These are phyloP conservation scores for Callimorpha dominula DNA, from an alignment of 2,888 invertebrate species.

Conservation along the genomic window DNA sequence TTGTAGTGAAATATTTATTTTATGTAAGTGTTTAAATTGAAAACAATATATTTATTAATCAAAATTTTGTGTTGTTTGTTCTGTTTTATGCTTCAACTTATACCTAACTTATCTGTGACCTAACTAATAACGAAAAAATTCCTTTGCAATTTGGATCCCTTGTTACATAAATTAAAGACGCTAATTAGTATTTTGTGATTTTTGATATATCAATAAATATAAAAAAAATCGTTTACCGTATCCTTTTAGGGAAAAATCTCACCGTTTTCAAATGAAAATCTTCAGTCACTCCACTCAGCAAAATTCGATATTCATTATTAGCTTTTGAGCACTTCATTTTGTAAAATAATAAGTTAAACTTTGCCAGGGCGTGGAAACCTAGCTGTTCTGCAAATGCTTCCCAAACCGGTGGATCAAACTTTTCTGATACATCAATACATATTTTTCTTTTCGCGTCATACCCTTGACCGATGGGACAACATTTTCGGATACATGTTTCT, in stretches of 20 bases:
- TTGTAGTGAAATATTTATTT: background rate
- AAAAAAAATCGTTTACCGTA: background rate
- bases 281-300: background rate
- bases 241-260: background rate
- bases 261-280: constrained; percentile 17
- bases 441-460: constrained; percentile 32
- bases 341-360: constrained; percentile 2
- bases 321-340: constrained; percentile 11
- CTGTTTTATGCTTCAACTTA: background rate
- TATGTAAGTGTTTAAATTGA: too few relatives aligned
- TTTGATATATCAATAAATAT: background rate
- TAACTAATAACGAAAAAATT: background rate
- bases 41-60: too few relatives aligned
- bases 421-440: constrained; percentile 4
- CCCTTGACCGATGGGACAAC: constrained; percentile 66
- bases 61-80: background rate
- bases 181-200: background rate
- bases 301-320: constrained; percentile 4
- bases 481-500: constrained; percentile 65
- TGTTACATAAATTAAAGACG: background rate
- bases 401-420: constrained; percentile 13
- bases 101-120: background rate
- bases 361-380: constrained; percentile 1
- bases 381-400: background rate
- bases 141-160: background rate